Percentiles rank a stretch among this genome's conserved stretches.
phyloP scores from a whole-genome alignment of 2,797 vertebrate genomes.

The Helostoma temminkii region DNA sequence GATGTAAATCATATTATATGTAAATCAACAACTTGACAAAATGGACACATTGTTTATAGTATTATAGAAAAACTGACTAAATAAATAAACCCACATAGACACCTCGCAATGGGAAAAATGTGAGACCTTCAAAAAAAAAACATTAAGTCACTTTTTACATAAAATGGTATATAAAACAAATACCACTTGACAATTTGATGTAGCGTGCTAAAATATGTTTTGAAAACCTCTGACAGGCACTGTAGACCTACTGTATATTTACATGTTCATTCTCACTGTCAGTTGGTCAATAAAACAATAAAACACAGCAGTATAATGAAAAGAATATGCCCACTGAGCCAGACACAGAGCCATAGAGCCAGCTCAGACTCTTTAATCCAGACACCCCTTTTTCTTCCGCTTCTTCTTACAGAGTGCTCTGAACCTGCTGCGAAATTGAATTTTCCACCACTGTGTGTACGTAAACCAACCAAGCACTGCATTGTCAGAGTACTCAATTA shows the following conservation, averaged over 20 bases:
- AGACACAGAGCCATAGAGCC: slow-evolving; percentile 70
- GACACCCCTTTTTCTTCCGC: slow-evolving; percentile 60
- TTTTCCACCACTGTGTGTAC: slow-evolving; percentile 80
- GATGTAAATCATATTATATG: background rate
- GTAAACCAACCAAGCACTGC: slow-evolving; percentile 80
- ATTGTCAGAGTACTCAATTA: slow-evolving; percentile 84
- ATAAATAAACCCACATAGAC: background rate
- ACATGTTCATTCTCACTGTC: slow-evolving; percentile 62
- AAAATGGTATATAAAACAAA: background rate
- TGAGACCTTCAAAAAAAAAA: background rate
- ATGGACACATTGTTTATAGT: background rate
- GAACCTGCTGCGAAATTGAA: slow-evolving; percentile 85
- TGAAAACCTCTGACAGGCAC: slow-evolving; percentile 20
- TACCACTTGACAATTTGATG: background rate
- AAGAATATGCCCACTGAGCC: slow-evolving; percentile 74
- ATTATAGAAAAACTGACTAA: background rate
- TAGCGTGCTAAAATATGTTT: background rate
- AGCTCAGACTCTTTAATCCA: slow-evolving; percentile 78
- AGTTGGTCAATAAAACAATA: slow-evolving; percentile 78
- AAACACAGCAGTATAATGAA: slow-evolving; percentile 65
- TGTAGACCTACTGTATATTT: slow-evolving; percentile 48
- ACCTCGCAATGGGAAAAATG: background rate
- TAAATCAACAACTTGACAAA: background rate
- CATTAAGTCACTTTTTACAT: background rate
- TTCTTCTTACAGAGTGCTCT: slow-evolving; percentile 71